Conservation (phyloP, 2,797 vertebrate species). For the Novumbra hubbsi region DNA sequence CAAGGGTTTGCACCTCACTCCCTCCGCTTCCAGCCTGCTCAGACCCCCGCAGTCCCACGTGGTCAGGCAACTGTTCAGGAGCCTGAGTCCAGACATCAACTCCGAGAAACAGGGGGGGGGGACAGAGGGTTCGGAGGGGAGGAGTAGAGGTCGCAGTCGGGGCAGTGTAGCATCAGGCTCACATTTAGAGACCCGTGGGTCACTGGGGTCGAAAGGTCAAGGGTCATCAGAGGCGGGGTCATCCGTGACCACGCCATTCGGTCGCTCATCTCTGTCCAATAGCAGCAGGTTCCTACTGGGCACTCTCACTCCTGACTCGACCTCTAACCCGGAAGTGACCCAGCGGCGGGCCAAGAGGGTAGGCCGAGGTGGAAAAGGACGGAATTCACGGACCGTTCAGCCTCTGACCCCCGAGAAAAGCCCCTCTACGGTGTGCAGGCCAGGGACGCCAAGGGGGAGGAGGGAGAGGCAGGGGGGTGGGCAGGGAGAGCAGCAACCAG, state of each 20-base stretch:
- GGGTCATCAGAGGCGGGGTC: slow-evolving; percentile 49
- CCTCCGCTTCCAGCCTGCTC: slow-evolving; percentile 21
- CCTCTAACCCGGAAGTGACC: slow-evolving; percentile 19
- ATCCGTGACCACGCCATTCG: slow-evolving; percentile 48
- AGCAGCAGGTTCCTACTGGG: slow-evolving; percentile 45
- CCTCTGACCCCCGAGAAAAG: slow-evolving; percentile 37
- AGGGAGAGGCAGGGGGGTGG: slow-evolving; percentile 28
- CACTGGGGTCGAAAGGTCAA: slow-evolving; percentile 38
- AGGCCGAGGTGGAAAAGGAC: slow-evolving; percentile 21
- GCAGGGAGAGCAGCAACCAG: slow-evolving; percentile 16
- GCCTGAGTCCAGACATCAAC: slow-evolving; percentile 79
- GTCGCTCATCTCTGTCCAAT: slow-evolving; percentile 49
- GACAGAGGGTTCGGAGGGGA: slow-evolving; percentile 44
- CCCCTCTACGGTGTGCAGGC: slow-evolving; percentile 38
- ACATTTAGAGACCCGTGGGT: background rate
- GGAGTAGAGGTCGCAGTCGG: slow-evolving; percentile 53
- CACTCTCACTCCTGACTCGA: slow-evolving; percentile 46
- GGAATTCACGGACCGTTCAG: background rate
- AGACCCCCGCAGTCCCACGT: slow-evolving; percentile 62
- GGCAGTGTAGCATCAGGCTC: slow-evolving; percentile 40
- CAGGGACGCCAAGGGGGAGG: slow-evolving; percentile 19
- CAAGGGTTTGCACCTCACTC: slow-evolving; percentile 39
- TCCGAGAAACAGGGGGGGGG: slow-evolving; percentile 49
- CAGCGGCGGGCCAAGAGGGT: slow-evolving; percentile 25
- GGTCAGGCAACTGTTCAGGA: slow-evolving; percentile 80